These are phyloP conservation scores for Leucoraja erinaceus DNA, from an alignment of 2,113 vertebrate genomes.

Conservation along the genomic window DNA sequence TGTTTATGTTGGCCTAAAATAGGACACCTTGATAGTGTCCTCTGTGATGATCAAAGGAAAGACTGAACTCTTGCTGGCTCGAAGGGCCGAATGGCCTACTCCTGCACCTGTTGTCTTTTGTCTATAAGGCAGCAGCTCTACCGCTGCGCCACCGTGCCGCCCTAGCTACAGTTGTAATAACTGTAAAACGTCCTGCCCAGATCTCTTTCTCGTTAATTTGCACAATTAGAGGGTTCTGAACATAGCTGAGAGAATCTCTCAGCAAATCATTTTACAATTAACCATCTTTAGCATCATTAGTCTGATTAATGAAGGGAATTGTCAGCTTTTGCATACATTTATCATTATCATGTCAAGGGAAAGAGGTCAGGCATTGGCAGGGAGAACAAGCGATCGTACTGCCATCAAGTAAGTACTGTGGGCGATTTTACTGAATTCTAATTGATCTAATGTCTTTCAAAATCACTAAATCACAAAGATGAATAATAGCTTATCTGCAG, in stretches of 20 bases:
- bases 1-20: too few relatives aligned
- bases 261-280: constrained; percentile 1
- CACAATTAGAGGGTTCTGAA: neutral
- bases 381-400: constrained; percentile 44
- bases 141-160: too few relatives aligned
- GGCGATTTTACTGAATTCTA: constrained; percentile 48
- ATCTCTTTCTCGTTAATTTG: neutral
- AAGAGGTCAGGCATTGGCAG: constrained; percentile 30
- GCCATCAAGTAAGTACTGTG: constrained; percentile 38
- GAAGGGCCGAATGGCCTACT: too few relatives aligned
- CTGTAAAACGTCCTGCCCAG: neutral
- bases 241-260: neutral
- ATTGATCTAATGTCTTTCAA: constrained; percentile 55
- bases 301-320: constrained; percentile 27
- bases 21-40: too few relatives aligned
- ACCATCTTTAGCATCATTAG: constrained; percentile 16
- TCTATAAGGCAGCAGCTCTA: too few relatives aligned
- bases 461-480: constrained; percentile 53
- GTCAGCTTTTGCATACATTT: neutral
- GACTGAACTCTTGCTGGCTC: too few relatives aligned
- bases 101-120: too few relatives aligned
- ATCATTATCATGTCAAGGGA: constrained; percentile 16
- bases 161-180: neutral
- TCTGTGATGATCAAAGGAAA: too few relatives aligned
- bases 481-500: constrained; percentile 52